Base-by-base conservation (phyloP, 35 echinoderm and acorn worm species). In the Diadema setosum region DNA sequence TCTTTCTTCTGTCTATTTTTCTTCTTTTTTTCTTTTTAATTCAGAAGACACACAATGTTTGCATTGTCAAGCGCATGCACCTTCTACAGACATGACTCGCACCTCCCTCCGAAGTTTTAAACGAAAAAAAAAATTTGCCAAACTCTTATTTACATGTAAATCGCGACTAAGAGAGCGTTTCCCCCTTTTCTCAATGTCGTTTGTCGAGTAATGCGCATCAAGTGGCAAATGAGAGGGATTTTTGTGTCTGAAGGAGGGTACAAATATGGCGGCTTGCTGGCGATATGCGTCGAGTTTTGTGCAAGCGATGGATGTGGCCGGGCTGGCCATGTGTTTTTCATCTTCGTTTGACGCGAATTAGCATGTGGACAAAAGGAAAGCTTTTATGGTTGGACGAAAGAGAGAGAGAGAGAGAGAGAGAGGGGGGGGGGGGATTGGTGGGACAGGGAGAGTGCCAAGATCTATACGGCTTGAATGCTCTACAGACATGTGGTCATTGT, bases 191-290 rank as follows among this genome's bases (percentile, higher is more conserved):
- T 9, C 9, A n/a, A 52, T 52, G n/a, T 11, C n/a, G 48, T 52
- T 9, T 11, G 48, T 25, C n/a, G 73, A 41, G 44, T 21, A 78
- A 44, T 78, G 24, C 73, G 25, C 73, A 78, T 78, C 73, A 42
- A 42, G 73, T 35, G 14, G 73, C 3, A 78, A n/a, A n/a, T n/a
- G n/a, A n/a, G n/a, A n/a, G n/a, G n/a, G n/a, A n/a, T n/a, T n/a
- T 78, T 32, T 43, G 11, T 36, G 73, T 78, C 73, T 78, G 7
- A 44, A 78, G n/a, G 23, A 43, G 73, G 17, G 24, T 41, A 78
- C 73, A 78, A 78, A 78, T 44, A 78, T 43, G 73, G 73, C 73
- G 73, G 73, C n/a, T n/a, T n/a, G n/a, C n/a, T n/a, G n/a, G n/a
- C n/a, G n/a, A n/a, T n/a, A n/a, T n/a, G n/a, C n/a, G n/a, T n/a